phyloP scores from a whole-genome alignment of 2,888 invertebrate species.

The Allygus modestus region DNA sequence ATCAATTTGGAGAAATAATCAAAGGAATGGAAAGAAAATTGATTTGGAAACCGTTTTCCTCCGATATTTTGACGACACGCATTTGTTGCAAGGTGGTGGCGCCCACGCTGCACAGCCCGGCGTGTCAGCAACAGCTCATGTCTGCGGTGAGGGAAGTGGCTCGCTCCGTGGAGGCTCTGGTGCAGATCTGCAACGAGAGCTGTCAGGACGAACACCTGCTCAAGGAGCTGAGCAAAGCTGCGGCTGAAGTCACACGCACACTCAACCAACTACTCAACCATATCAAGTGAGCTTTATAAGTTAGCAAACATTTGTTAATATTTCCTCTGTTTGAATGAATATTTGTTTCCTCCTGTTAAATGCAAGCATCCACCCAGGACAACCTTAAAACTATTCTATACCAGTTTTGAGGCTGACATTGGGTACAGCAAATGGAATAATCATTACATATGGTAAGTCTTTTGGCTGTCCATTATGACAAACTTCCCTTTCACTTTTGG shows the following conservation, averaged over 20 bases:
- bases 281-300: slow-evolving; percentile 83
- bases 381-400: too few relatives aligned
- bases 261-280: slow-evolving; percentile 94
- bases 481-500: too few relatives aligned
- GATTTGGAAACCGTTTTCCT: too few relatives aligned
- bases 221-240: slow-evolving; percentile 89
- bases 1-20: too few relatives aligned
- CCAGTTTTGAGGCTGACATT: too few relatives aligned
- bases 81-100: slow-evolving; percentile 94
- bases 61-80: too few relatives aligned
- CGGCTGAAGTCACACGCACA: slow-evolving; percentile 91
- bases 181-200: slow-evolving; percentile 87
- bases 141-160: slow-evolving; percentile 96
- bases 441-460: too few relatives aligned
- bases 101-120: slow-evolving; percentile 88
- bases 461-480: too few relatives aligned
- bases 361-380: too few relatives aligned
- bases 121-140: slow-evolving; percentile 93
- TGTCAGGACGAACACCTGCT: slow-evolving; percentile 83
- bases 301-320: not conserved
- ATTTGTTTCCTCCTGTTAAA: too few relatives aligned
- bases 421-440: too few relatives aligned
- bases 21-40: too few relatives aligned
- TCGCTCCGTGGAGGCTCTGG: slow-evolving; percentile 92
- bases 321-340: slow-evolving; percentile 58